These are phyloP conservation scores for Campopleginae sp. DNA, from an alignment of 2,888 invertebrate genomes.

Conservation along the genomic window DNA sequence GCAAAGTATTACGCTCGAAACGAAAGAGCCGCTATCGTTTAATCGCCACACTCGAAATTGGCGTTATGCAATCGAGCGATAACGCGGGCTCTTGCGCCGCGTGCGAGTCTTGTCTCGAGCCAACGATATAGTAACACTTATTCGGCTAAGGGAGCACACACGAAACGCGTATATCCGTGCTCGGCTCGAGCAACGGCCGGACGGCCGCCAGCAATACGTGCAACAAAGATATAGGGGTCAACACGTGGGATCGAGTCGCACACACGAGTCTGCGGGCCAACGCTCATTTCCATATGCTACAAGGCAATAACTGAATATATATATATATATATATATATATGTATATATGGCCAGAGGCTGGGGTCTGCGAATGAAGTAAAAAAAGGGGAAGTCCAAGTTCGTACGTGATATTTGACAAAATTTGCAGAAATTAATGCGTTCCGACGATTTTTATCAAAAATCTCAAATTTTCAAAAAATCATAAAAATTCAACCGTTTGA, in stretches of 20 bases:
- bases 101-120: too few relatives aligned
- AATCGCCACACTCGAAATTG: neutral
- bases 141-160: conserved; percentile 21
- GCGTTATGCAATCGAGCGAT: conserved; percentile 23
- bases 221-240: conserved; percentile 75
- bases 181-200: conserved; percentile 65
- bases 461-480: too few relatives aligned
- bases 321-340: too few relatives aligned
- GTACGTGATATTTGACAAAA: too few relatives aligned
- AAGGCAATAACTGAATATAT: too few relatives aligned
- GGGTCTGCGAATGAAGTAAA: too few relatives aligned
- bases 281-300: conserved; percentile 73
- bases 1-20: conserved; percentile 3
- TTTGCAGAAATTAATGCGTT: too few relatives aligned
- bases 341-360: too few relatives aligned
- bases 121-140: neutral
- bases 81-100: neutral
- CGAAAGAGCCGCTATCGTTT: conserved; percentile 4
- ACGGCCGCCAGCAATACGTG: conserved; percentile 40
- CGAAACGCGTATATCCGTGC: conserved; percentile 47
- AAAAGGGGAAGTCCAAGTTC: too few relatives aligned
- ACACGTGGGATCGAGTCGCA: conserved; percentile 72
- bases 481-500: too few relatives aligned
- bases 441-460: too few relatives aligned
- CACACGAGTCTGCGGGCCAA: conserved; percentile 54